Evolutionary conservation across 2,888 invertebrate species (phyloP), one percentile per base, ranked within the genome.

Genomic region (Nephrotoma appendiculata): DNA sequence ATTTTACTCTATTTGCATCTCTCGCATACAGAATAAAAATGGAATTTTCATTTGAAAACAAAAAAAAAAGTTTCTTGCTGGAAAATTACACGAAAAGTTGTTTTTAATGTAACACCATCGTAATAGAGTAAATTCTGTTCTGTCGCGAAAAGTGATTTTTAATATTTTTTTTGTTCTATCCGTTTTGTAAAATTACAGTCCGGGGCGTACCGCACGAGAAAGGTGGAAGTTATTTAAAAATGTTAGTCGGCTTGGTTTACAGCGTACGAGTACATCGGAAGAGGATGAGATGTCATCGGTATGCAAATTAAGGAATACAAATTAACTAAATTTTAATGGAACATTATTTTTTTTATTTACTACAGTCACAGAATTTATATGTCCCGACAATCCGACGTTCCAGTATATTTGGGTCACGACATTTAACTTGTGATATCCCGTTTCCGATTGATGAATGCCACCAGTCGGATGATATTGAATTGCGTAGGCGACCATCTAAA

Each of bases 341-440:
- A n/a, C 15, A 52, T 9, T 31, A 31, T 86, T 45, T 86, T 86
- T 15, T 86, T 19, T 19, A 19, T 19, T 19, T 7, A 85, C 86
- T 87, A 12, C 87, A 91, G 90, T 89, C 89, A 45, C 90, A 91
- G 86, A 90, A 91, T 52, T 88, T 89, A 19, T 91, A 92, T 87
- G 90, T 92, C 4, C 92, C 92, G 42, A 90, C 93, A 71, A 91
- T 92, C 87, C 91, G 92, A 87, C 92, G 93, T 42, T 91, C 92
- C 85, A 92, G 92, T 83, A 91, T 92, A 5, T 92, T 93, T 71
- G 93, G 93, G 1, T 93, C 93, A 0, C 91, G 93, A 42, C 94
- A 94, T 89, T 91, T 94, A 89, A 93, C 94, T 43, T 94, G 94
- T 89, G 94, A 94, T 89, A 91, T 94, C 57, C 93, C 93, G n/a